Base-by-base conservation (phyloP, 2,888 invertebrate species). In the Brachylomia viminalis region DNA sequence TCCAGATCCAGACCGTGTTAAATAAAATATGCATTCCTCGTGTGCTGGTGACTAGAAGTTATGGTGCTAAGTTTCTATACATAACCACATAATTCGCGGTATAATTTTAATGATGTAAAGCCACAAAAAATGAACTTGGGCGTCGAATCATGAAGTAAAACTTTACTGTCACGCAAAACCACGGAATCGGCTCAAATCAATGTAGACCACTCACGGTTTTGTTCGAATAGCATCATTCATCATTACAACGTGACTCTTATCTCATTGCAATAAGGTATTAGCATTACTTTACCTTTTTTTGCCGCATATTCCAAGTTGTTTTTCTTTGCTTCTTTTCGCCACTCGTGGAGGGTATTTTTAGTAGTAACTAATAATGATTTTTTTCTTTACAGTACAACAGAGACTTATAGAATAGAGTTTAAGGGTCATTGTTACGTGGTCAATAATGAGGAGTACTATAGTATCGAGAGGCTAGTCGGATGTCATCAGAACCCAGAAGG, bases 341-440 rank as follows among this genome's bases (percentile, higher is more conserved):
- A 13, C 5, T 30, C 17, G 13, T 42, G 5, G 11, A 33, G 17
- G 13, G 33, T 54, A 30, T 47, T 47, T 49, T 49, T 10, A 71
- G 8, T 45, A 30, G 42, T 45, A 33, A 58, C 27, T 33, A n/a
- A n/a, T 59, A 78, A 77, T 20, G 11, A 1, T 0, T 68, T 1
- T 15, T 85, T 67, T 78, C 74, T 84, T 93, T 92, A 58, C 91
- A 97, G 97, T 87, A 96, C 96, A 68, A 97, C 98, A 78, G 98
- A 97, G 93, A 98, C 98, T 0, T 98, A 97, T 89, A 97, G 97
- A 93, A 96, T 98, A 86, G 97, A 97, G 82, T 96, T 93, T 84
- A 94, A 94, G 86, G 96, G 96, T 0, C 93, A 94, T 76, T 94
- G 95, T 82, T 97, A 95, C 88, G 95, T 97, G 88, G 95, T 97